Base-by-base conservation (phyloP, 2,888 invertebrate species). In the Scaptomyza caliginosa region DNA sequence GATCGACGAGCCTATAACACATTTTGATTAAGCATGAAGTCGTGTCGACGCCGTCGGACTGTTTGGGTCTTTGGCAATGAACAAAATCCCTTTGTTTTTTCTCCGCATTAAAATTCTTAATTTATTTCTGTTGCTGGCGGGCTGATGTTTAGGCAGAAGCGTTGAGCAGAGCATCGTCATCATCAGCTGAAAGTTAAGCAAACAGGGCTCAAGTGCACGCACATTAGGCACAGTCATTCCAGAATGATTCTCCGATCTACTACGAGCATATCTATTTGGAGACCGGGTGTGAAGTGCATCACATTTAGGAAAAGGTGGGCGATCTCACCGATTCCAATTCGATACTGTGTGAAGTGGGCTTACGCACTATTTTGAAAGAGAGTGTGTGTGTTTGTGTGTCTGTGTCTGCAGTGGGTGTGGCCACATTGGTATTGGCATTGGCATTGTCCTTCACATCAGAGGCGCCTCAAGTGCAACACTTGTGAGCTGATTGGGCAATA, bases 21-120 rank as follows among this genome's bases (percentile, higher is more conserved):
- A 83, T 83, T 80, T 75, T 88, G 86, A 86, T 86, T 88, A 88
- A 79, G 85, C 86, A 77, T 88, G 88, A 88, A 84, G 88, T 77
- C 70, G 72, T 59, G 67, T 65, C 62, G 73, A 72, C 68, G 66
- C 67, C 63, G 57, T 13, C 49, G 39, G 36, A 19, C 30, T 17
- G 39, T 32, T 10, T 10, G 36, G 34, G 49, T 43, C 54, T 48
- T 56, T 39, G 32, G 10, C 36, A 32, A 38, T 24, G 45, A 26
- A 40, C n/a, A 11, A 58, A 68, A 19, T 67, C 70, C 63, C 69
- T 80, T 74, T 69, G 66, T 81, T 76, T 72, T 77, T 68, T 67
- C 76, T 74, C 70, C 70, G 82, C 85, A 87, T 85, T 82, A 74
- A 81, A 79, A 81, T 79, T 81, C 82, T 73, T 74, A 84, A 84